Conservation (phyloP, 2,113 vertebrate genomes). For the Hemichromis elongatus region DNA sequence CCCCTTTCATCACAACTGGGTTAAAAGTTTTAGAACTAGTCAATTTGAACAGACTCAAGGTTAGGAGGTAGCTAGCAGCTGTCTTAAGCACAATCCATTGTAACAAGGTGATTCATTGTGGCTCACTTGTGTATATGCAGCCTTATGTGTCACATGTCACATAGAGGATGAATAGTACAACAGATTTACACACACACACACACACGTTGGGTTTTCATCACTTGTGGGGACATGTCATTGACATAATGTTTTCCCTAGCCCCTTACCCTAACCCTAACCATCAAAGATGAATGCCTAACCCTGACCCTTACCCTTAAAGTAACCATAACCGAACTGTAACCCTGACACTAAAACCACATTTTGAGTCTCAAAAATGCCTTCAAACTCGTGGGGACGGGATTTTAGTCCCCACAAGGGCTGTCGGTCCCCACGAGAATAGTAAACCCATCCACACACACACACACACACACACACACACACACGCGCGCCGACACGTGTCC, state of each 20-base stretch:
- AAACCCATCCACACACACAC: background rate
- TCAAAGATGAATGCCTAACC: too few species aligned
- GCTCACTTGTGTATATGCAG: background rate
- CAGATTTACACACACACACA: background rate
- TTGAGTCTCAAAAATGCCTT: too few species aligned
- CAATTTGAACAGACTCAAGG: background rate
- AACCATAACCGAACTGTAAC: too few species aligned
- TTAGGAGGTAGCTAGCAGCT: background rate
- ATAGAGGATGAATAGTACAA: fast-evolving
- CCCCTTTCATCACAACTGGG: background rate
- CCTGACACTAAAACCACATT: too few species aligned
- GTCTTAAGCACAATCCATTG: fast-evolving
- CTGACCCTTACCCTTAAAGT: too few species aligned
- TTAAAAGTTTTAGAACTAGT: background rate
- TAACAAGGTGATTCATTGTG: background rate
- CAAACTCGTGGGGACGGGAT: too few species aligned
- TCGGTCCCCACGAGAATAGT: too few species aligned
- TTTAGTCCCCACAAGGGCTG: too few species aligned
- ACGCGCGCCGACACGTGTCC: background rate
- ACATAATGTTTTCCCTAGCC: too few species aligned
- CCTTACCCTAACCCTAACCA: too few species aligned
- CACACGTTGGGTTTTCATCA: too few species aligned
- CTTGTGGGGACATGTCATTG: too few species aligned
- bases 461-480: background rate
- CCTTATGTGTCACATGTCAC: background rate